Percentiles rank a stretch among this genome's conserved stretches.
Evolutionary conservation across 2,888 invertebrate species (phyloP).

Genomic region (Aelia acuminata): DNA sequence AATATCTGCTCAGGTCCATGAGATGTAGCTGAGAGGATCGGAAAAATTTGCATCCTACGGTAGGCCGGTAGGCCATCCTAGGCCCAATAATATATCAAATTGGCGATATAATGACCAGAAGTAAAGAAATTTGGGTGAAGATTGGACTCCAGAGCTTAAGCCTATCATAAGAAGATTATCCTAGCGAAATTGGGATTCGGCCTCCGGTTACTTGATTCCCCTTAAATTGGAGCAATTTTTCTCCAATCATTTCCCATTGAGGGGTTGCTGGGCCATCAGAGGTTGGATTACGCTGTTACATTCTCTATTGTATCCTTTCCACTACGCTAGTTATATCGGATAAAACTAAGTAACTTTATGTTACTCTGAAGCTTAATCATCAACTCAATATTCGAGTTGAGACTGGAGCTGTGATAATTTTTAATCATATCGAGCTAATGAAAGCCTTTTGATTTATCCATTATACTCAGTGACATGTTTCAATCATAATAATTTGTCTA

Average conservation of each 20-base stretch:
- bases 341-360: not conserved
- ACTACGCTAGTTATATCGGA: not conserved
- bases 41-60: no score
- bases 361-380: not conserved
- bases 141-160: slow-evolving; percentile 13
- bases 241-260: slow-evolving; percentile 42
- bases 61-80: no score
- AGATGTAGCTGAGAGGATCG: no score
- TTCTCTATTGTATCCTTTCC: not conserved
- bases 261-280: slow-evolving; percentile 1
- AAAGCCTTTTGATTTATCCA: no score
- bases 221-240: slow-evolving; percentile 54
- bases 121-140: not conserved
- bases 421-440: no score
- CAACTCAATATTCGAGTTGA: no score
- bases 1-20: no score
- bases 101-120: not conserved
- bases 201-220: slow-evolving; percentile 47
- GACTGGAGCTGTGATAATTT: no score
- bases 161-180: slow-evolving; percentile 56
- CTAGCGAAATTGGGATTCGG: slow-evolving; percentile 42
- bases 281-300: not conserved
- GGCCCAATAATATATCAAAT: no score
- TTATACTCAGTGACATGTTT: no score
- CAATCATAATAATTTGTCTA: no score